Evolutionary conservation across 1,140 invertebrate species (phyloP), one percentile per base, ranked within the genome.

Genomic region (Papilio dardanus): DNA sequence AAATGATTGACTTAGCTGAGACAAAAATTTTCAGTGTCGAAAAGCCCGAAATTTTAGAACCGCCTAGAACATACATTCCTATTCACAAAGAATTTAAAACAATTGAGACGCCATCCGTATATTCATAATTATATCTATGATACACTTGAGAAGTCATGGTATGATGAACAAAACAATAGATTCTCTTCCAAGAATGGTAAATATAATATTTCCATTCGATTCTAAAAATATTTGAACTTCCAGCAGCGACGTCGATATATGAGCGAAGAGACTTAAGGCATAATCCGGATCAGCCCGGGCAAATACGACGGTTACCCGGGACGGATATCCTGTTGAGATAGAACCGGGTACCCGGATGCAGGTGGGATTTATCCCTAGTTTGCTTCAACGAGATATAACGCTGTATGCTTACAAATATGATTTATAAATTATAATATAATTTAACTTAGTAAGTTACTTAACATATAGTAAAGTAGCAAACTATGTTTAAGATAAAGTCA

Each of bases 201-300:
- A 40, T 69, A 19, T 68, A 68, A 35, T 73, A 33, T 54, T 73
- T 73, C 71, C 8, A 58, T 50, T 54, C 33, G 28, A 58, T 73
- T 73, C 35, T 42, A 35, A 19, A 76, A 62, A 65, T 79, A 74
- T 77, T 77, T 74, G 76, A 80, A 73, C 46, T 76, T 33, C 50
- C 50, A 35, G 33, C 69, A 68, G 21, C 21, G 71, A 62, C 58
- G 65, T 46, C 74, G 74, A 75, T 77, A 74, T 79, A 81, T 81
- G 77, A 75, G 71, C 68, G 77, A 75, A 81, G 68, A 74, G 79
- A 68, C 77, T 81, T 81, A 78, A 58, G 62, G 21, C 21, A 42
- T 81, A 81, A 81, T 78, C 79, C 79, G 77, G 74, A 74, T 79
- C 74, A 79, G 58, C 69, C n/a, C 33, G 69, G 74, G 69, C 74